These are phyloP conservation scores for Conus betulinus DNA, from an alignment of 1,140 invertebrate genomes.

Conservation along the genomic window DNA sequence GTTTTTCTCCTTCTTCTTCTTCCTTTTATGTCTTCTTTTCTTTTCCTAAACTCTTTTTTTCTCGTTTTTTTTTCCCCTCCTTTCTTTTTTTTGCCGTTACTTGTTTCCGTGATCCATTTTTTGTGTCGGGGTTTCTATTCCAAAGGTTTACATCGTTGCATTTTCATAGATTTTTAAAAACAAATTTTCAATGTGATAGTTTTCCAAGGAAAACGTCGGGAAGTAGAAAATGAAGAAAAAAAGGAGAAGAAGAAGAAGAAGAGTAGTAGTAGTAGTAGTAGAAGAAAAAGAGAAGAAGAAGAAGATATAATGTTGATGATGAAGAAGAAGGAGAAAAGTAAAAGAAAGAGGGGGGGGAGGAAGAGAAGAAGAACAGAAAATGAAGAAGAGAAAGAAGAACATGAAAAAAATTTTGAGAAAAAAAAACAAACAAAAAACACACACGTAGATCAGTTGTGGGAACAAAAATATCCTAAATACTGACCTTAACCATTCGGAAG, in stretches of 20 bases:
- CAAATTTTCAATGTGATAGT: not conserved
- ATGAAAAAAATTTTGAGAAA: not conserved
- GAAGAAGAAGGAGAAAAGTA: not conserved
- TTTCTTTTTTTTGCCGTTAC: no score
- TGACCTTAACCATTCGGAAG: not conserved
- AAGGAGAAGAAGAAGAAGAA: not conserved
- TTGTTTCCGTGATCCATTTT: no score
- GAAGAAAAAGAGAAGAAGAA: no score
- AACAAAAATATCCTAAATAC: not conserved
- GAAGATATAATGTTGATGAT: not conserved
- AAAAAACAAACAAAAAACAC: not conserved
- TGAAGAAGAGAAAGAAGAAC: constrained; percentile 13
- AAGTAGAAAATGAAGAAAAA: not conserved
- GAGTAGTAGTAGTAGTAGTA: no score
- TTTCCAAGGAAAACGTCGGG: not conserved
- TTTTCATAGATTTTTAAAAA: no score
- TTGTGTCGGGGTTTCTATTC: no score
- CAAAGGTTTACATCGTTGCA: no score
- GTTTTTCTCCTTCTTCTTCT: not conserved
- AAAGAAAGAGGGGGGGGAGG: constrained; percentile 3
- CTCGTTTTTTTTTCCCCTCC: no score
- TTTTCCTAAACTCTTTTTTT: no score
- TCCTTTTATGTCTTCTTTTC: not conserved
- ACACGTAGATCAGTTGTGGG: not conserved
- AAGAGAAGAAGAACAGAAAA: constrained; percentile 16